Base-by-base conservation (phyloP, 2,113 vertebrate genomes). In the Tragulus kanchil region DNA sequence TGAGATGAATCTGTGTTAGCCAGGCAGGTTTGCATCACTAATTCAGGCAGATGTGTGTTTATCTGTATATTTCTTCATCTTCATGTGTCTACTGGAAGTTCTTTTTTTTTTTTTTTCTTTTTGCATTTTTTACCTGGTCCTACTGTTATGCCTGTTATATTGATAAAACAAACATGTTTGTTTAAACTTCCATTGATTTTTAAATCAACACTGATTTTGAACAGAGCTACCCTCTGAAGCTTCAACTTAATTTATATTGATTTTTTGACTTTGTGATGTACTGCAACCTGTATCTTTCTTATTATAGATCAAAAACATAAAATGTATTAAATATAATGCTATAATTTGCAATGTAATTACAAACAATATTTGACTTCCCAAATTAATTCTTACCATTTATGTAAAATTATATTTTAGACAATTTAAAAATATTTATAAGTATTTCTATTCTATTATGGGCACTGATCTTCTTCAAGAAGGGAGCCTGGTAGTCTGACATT, bases 191-290 rank as follows among this genome's bases (percentile, higher is more conserved):
- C 50, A 96, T 95, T 62, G 97, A 97, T 96, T 97, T 97, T 97
- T 90, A 97, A 92, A 97, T 98, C 84, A 97, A 69, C 96, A 67
- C 87, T 98, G 96, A 97, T 96, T 97, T 97, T 96, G 54, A 96
- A 86, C 97, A 98, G 97, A 97, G 62, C 93, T 96, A 64, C 21
- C 21, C 81, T 97, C 94, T 90, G 16, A 88, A 97, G 77, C 79
- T 92, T 88, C 69, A 95, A 97, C 23, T 89, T 95, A 97, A 97
- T 98, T 95, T 97, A 56, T 50, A 98, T 98, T 90, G 97, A 98
- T 97, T 94, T 91, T 96, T 94, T 93, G 59, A 96, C 78, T 94
- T 77, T 78, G 75, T 95, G 82, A 97, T 87, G 21, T 79, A 92
- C 19, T 84, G 16, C 4, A 85, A 89, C 75, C 42, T 77, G 78